Evolutionary conservation across 1,140 invertebrate species (phyloP), one percentile per base, ranked within the genome.

Genomic region (Diabrotica virgifera): DNA sequence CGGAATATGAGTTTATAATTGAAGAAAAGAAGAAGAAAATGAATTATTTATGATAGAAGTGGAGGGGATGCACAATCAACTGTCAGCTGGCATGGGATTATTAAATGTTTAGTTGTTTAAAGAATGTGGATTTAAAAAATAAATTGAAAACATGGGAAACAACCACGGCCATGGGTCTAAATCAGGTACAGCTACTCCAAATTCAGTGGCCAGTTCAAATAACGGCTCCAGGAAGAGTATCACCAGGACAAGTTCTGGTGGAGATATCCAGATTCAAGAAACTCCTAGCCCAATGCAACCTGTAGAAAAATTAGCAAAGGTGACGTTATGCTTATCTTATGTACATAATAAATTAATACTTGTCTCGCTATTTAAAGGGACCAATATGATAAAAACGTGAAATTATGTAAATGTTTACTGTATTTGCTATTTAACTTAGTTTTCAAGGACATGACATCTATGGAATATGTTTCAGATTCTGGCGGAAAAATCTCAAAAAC

Each of bases 251-350:
- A 80, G 84, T 8, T 88, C 87, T 6, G 85, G 82, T 7, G 82
- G 81, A 6, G 86, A 87, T 70, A 80, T n/a, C n/a, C n/a, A n/a
- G n/a, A 86, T 52, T 50, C 83, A 84, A 58, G 84, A 82, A 66
- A 84, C 83, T 72, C 77, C 82, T n/a, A 82, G 80, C 46, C 87
- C 86, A 52, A 82, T 90, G 69, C 81, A 89, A 64, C 87, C 89
- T 1, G 82, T 90, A 38, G 88, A 90, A 72, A 87, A 85, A 75
- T 79, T 90, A 59, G 83, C 86, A 13, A 89, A 90, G 82, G 87
- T 87, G 79, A 80, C 71, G 60, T 61, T 52, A 36, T 64, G 66
- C 24, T 62, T 70, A 62, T 65, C 36, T 71, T 72, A 69, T 46
- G n/a, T 46, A 46, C n/a, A 10, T n/a, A 46, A n/a, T 2, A 46